Base-by-base conservation (phyloP, 1,140 invertebrate species). In the Heliconius eleuchia region DNA sequence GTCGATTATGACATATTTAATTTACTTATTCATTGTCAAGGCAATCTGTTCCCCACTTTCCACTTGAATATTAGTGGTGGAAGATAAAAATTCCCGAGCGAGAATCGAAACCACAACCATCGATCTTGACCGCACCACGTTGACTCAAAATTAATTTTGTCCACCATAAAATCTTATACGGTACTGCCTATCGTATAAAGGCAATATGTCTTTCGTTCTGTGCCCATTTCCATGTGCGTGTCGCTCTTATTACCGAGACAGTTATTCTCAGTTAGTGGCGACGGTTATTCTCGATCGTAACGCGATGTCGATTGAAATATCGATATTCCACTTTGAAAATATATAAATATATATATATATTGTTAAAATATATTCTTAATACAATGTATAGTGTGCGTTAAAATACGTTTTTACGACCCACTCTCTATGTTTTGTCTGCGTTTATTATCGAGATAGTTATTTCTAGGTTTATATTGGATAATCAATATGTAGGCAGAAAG, bases 261-360 rank as follows among this genome's bases (percentile, higher is more conserved):
- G 57, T 60, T 60, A 60, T 16, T 66, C 60, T 66, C 60, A 66
- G 60, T 66, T 66, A 66, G 60, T 23, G 60, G 4, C 60, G 60
- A 66, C 60, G 60, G 60, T 11, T 66, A 27, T 66, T 66, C 60
- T 66, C 60, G 60, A 30, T 66, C 60, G 27, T 66, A 66, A 16
- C 60, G 60, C 60, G 23, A 23, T 27, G 60, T 16, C 60, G 60
- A 66, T 66, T 66, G 60, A 66, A 66, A 66, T 66, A 66, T 66
- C 60, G 60, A 66, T 30, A 66, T 66, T 57, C 30, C 13, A n/a
- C 60, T 66, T 27, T 23, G 23, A 16, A 11, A 27, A 13, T 66
- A 66, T 66, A 23, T 23, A 23, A 23, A 23, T 23, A 23, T 23
- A 23, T 3, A 60, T 27, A 66, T 16, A 66, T 66, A 30, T 66